Evolutionary conservation across 2,888 invertebrate genomes (phyloP).

Genomic region (Automeris io): DNA sequence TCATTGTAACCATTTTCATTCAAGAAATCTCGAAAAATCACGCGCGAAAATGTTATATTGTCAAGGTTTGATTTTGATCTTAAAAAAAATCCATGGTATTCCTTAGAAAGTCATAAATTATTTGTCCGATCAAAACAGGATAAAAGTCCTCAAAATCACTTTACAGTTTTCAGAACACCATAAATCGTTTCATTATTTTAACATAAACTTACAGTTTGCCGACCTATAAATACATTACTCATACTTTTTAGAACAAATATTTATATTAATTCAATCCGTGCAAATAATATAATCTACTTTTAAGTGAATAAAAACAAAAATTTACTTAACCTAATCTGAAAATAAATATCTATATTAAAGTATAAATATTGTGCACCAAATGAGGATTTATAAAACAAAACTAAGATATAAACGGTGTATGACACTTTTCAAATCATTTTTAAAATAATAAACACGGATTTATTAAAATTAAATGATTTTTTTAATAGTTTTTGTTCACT

Average conservation of each 20-base stretch:
- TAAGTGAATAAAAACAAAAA: too few species aligned
- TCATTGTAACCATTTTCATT: conserved; percentile 74
- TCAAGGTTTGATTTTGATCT: background rate
- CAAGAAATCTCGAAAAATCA: conserved; percentile 14
- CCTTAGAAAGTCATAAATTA: background rate
- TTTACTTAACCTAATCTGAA: too few species aligned
- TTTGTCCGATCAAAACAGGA: background rate
- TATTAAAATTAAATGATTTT: background rate
- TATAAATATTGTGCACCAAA: too few species aligned
- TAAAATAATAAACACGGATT: background rate
- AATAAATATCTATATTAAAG: too few species aligned
- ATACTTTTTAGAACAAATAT: conserved; percentile 11
- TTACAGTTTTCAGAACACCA: conserved; percentile 20
- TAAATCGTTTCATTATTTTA: conserved; percentile 20
- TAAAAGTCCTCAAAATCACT: background rate
- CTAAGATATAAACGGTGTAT: too few species aligned
- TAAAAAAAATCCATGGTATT: background rate
- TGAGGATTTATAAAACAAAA: too few species aligned
- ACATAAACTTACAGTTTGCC: conserved; percentile 10
- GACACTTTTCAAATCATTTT: too few species aligned
- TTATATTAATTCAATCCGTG: too few species aligned
- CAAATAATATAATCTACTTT: too few species aligned
- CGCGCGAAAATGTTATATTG: background rate
- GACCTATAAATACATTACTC: conserved; percentile 17
- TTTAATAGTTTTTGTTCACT: conserved; percentile 21